phyloP scores from a whole-genome alignment of 2,797 vertebrate species.

The Pantherophis alleghaniensis region DNA sequence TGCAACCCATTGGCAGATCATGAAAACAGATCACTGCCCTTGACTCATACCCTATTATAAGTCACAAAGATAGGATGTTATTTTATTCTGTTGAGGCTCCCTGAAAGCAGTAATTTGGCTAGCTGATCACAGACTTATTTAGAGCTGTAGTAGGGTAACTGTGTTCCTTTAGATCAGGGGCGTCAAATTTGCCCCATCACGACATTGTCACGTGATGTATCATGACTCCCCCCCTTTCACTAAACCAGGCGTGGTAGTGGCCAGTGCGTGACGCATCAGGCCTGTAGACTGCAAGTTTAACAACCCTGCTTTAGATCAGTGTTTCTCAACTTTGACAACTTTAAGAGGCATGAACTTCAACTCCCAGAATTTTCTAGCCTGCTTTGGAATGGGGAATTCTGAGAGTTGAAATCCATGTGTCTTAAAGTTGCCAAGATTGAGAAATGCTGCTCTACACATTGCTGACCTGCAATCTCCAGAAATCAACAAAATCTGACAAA shows the following conservation, averaged over 20 bases:
- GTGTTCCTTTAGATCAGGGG: neutral
- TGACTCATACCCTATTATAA: neutral
- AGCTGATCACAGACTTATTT: neutral
- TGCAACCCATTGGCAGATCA: neutral
- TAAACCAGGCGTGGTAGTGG: too few relatives aligned
- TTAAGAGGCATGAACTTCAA: neutral
- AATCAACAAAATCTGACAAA: neutral
- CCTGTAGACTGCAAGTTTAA: neutral
- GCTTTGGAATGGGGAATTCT: neutral
- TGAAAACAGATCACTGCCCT: neutral
- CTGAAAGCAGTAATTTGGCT: neutral
- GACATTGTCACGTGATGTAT: too few relatives aligned
- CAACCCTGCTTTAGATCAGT: neutral
- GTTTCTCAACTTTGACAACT: neutral
- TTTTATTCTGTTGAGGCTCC: neutral
- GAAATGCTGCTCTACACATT: neutral
- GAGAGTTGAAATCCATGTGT: neutral
- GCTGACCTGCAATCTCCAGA: neutral
- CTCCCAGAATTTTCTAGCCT: neutral
- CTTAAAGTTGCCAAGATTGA: neutral
- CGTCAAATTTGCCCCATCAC: neutral
- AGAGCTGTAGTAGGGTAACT: neutral
- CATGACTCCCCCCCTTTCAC: too few relatives aligned
- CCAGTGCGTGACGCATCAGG: too few relatives aligned
- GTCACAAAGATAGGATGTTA: neutral